Evolutionary conservation across 2,888 invertebrate species (phyloP), one percentile per base, ranked within the genome.

Genomic region (Orthosia cruda): DNA sequence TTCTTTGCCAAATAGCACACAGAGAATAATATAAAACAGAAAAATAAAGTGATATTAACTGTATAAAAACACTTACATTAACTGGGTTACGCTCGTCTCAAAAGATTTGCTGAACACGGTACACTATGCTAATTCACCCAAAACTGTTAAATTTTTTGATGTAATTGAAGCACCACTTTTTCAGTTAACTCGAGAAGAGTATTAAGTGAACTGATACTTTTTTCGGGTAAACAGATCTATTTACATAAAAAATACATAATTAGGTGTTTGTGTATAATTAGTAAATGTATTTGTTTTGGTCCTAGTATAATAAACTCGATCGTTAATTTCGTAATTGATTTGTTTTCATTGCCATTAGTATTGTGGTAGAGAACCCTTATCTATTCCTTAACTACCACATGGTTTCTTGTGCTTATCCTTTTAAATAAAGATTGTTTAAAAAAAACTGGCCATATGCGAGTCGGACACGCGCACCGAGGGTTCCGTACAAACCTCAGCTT

Each of bases 231-330:
- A 47, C 63, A n/a, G 15, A 49, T 32, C n/a, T 79, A 77, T 87
- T 80, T 86, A 86, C 86, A 82, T 61, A 18, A 58, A 67, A 40
- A 40, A 55, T 72, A 71, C 7, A 71, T 64, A 49, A 80, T 80
- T 84, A 82, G 26, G 15, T 18, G 2, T 12, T 45, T 3, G 7
- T 55, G 58, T 77, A 9, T 40, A 64, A 79, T 82, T 64, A 74
- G 32, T 47, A 32, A 40, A 67, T n/a, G 18, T 40, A 1, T 55
- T 55, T 13, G 71, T 74, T 71, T 68, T 70, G 68, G 26, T 74
- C 7, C 11, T 57, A n/a, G 12, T 26, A n/a, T 62, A 32, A 49
- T 23, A 54, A 62, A 54, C 9, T 55, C 4, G 12, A 5, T 49
- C 47, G 12, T 20, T 54, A 61, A 74, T 68, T 45, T 58, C 13